Evolutionary conservation across 2,888 invertebrate genomes (phyloP).

Genomic region (Biston betularia): DNA sequence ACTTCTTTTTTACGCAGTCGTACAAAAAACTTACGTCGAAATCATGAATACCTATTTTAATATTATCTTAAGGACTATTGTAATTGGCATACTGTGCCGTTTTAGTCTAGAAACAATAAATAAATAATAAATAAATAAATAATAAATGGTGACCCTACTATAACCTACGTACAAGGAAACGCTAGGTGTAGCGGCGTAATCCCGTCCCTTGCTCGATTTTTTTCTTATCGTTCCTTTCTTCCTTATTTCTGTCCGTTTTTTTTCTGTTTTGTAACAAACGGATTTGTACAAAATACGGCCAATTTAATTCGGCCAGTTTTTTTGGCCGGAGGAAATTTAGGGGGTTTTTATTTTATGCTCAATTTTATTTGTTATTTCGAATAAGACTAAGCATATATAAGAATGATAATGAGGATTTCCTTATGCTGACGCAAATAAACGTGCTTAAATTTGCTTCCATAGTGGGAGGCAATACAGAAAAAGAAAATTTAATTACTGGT

Average conservation of each 20-base stretch:
- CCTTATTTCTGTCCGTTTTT: constrained; percentile 24
- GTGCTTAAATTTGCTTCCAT: no score
- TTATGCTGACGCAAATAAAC: no score
- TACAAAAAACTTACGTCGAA: no score
- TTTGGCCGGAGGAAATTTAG: constrained; percentile 8
- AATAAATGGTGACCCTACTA: constrained; percentile 4
- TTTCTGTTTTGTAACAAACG: constrained; percentile 24
- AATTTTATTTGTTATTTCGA: constrained; percentile 1
- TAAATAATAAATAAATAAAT: background rate
- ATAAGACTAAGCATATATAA: no score
- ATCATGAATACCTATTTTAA: no score
- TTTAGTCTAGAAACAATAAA: background rate
- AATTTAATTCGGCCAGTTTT: constrained; percentile 14
- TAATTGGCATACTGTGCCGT: no score
- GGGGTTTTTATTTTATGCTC: constrained; percentile 6
- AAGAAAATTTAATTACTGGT: no score
- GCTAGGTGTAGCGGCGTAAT: constrained; percentile 26
- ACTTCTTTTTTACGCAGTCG: no score
- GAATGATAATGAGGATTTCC: no score
- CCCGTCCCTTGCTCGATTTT: constrained; percentile 16
- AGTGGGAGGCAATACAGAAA: no score
- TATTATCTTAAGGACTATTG: no score
- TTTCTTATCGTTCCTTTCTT: constrained; percentile 20
- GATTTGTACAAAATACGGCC: constrained; percentile 23
- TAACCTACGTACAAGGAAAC: background rate